Base-by-base conservation (phyloP, 2,113 vertebrate genomes). In the Trichomycterus rosablanca region DNA sequence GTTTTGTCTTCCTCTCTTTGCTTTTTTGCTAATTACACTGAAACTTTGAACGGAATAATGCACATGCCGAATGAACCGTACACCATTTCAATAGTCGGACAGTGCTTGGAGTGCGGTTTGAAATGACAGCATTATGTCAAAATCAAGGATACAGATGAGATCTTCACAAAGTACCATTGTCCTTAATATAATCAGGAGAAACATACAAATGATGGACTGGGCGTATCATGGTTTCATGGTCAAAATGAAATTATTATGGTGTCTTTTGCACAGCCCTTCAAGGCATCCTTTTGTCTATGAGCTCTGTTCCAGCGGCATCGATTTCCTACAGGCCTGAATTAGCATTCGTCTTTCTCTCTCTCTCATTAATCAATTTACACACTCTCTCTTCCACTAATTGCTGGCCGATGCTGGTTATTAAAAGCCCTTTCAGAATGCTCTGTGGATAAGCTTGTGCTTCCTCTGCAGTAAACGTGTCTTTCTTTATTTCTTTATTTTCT, bases 21-120 rank as follows among this genome's bases (percentile, higher is more conserved):
- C 77, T 73, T 70, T n/a, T 72, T 76, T 74, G 74, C 78, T 84
- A 81, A 85, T 84, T 86, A 80, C 81, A 79, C 76, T 43, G 74
- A 68, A 72, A 74, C 71, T 79, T 84, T 78, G 78, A 85, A 84
- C 84, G 74, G 74, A 73, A 76, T 73, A 64, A 66, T 71, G 74
- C 79, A 79, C 73, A 67, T 62, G 79, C 56, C 79, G 81, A 81
- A 83, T 78, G 76, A 68, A 75, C 74, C 70, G 67, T 67, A 67
- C 60, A 61, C 66, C 62, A 75, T 67, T 78, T 60, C 67, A 56
- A 66, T 63, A 68, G 76, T 49, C 65, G 66, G 59, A 71, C 78
- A 66, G 67, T 62, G 58, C 78, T 77, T 81, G 76, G 81, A 81
- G 75, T 58, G 53, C 71, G 66, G 76, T 73, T 76, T 83, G 78